These are phyloP conservation scores for Sturnus vulgaris DNA, from an alignment of 2,113 vertebrate species.

Conservation along the genomic window DNA sequence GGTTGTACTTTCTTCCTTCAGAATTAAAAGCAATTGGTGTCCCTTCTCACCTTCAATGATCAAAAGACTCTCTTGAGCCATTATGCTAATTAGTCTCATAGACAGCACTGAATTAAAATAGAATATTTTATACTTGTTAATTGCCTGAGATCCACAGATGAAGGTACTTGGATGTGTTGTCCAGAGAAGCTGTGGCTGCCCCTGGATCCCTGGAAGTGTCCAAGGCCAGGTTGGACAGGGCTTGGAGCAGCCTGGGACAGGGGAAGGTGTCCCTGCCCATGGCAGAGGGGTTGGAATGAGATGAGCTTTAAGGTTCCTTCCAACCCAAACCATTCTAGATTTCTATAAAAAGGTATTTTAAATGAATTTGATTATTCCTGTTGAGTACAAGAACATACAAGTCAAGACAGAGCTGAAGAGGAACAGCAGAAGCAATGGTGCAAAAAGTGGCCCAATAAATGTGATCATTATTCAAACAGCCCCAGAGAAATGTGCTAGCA, in stretches of 20 bases:
- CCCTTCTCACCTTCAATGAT: background rate
- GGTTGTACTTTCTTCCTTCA: background rate
- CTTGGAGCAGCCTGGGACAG: fast-evolving
- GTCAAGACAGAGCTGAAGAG: background rate
- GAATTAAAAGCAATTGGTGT: background rate
- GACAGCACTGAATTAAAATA: background rate
- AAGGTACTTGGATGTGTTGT: background rate
- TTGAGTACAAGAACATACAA: background rate
- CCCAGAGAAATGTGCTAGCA: background rate
- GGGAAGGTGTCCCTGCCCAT: fast-evolving
- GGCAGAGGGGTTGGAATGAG: fast-evolving
- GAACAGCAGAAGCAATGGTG: background rate
- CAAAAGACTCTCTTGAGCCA: background rate
- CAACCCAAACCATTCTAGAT: background rate
- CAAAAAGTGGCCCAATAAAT: background rate
- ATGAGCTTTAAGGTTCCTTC: background rate
- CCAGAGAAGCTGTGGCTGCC: background rate
- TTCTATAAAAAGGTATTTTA: background rate
- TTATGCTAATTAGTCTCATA: background rate
- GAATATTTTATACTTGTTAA: background rate
- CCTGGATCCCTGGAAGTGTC: background rate
- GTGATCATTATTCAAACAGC: background rate
- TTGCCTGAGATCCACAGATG: background rate
- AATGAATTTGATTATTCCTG: background rate
- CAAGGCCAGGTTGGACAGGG: fast-evolving